Evolutionary conservation across 2,797 vertebrate genomes (phyloP).

Genomic region (Gallirallus australis): DNA sequence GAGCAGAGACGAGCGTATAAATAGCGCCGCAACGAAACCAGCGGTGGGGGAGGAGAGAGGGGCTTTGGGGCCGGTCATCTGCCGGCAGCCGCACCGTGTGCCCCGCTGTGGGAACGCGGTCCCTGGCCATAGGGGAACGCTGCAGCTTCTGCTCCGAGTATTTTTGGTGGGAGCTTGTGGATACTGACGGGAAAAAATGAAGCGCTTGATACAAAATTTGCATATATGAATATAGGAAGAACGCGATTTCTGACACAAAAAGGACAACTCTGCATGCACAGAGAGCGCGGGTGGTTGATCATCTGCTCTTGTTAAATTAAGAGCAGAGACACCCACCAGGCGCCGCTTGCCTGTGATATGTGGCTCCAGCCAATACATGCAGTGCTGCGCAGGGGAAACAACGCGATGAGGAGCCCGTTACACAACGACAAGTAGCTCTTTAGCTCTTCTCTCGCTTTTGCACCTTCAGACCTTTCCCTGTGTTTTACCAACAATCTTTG

Average conservation of each 20-base stretch:
- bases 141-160: not conserved
- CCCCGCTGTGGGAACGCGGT: not conserved
- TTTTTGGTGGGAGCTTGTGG: not conserved
- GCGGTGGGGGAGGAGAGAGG: not conserved
- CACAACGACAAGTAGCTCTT: not conserved
- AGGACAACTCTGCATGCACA: fast-evolving
- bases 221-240: not conserved
- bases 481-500: not conserved
- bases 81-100: fast-evolving
- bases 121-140: not conserved
- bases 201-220: not conserved
- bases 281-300: not conserved
- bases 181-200: fast-evolving
- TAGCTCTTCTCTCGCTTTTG: not conserved
- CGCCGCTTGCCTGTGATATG: not conserved
- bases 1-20: not conserved
- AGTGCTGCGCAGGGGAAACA: not conserved
- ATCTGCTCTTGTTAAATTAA: not conserved
- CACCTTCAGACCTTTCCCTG: not conserved
- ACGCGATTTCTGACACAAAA: not conserved
- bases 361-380: not conserved
- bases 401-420: not conserved
- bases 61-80: fast-evolving
- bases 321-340: not conserved
- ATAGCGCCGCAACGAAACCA: not conserved